Base-by-base conservation (phyloP, 2,888 invertebrate species). In the Monoplex corrugatus region DNA sequence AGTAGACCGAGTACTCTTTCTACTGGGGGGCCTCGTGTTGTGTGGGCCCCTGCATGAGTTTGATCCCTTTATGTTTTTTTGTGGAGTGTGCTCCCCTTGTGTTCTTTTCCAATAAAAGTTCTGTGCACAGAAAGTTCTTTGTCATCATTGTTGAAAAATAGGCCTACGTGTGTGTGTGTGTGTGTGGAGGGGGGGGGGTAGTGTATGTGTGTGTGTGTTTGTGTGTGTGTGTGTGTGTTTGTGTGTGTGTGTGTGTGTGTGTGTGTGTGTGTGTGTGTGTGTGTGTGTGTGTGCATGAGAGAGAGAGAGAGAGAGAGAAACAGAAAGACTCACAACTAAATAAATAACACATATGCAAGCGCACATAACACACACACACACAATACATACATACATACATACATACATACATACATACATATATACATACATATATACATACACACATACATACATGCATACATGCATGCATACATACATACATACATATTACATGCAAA, bases 101-200 rank as follows among this genome's bases (percentile, higher is more conserved):
- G 57, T 89, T 89, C 80, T 90, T 88, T 89, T 87, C 87, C 43
- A 80, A 23, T 23, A 80, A 80, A 80, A 89, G 23, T 88, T 90
- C 89, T 90, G 90, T 89, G 89, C 90, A 90, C 89, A 90, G 90
- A 89, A 75, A 10, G n/a, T 35, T 35, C 32, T 35, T 16, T 13
- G 40, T 82, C 2, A 23, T 84, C 32, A 35, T 57, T 80, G 19
- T 32, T 68, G n/a, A n/a, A n/a, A n/a, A n/a, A n/a, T 57, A 6
- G 40, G 5, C 40, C 23, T 23, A 32, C 40, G 63, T 68, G 68
- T 40, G 63, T 28, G 40, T 38, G 85, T 57, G 40, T 63, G 28
- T 28, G n/a, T 35, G 63, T 83, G 40, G 44, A 10, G 44, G 28
- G 2, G 28, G 3, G 40, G 13, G 2, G 23, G 6, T 16, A 5